phyloP scores from a whole-genome alignment of 2,797 vertebrate genomes.

The Fistularia tabacaria region DNA sequence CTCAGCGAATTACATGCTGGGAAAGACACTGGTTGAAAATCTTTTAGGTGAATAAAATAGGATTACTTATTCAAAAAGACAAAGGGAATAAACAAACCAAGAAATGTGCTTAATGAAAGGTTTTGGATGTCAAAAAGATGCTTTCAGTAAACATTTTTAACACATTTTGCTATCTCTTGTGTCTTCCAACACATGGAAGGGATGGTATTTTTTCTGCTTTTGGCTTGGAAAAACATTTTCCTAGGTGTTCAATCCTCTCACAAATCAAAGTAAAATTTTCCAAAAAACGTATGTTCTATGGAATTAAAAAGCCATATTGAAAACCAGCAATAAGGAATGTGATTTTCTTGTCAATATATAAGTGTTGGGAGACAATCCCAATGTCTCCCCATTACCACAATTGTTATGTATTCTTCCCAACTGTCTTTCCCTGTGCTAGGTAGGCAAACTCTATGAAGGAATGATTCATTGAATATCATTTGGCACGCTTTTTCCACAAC shows the following conservation, averaged over 20 bases:
- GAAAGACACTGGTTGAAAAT: constrained; percentile 34
- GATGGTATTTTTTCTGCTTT: no score
- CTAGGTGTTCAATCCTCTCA: no score
- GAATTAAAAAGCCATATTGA: no score
- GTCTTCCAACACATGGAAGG: no score
- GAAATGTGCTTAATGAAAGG: not conserved
- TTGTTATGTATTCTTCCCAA: constrained; percentile 19
- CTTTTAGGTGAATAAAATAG: constrained; percentile 28
- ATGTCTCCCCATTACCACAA: constrained; percentile 16
- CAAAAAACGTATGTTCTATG: no score
- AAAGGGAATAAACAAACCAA: constrained; percentile 7
- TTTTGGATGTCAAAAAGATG: not conserved
- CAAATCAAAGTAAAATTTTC: no score
- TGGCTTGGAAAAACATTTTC: no score
- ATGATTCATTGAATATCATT: constrained; percentile 34
- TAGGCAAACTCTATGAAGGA: constrained; percentile 21
- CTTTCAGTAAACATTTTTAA: no score
- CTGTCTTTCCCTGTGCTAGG: constrained; percentile 26
- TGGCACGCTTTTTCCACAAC: constrained; percentile 14
- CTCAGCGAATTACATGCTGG: constrained; percentile 38
- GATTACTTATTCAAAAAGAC: constrained; percentile 34
- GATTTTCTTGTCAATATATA: not conserved
- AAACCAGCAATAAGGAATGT: no score
- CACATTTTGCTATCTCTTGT: no score
- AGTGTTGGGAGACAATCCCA: constrained; percentile 1